These are phyloP conservation scores for Sternotherus odoratus DNA, from an alignment of 2,797 vertebrate genomes.

Conservation along the genomic window DNA sequence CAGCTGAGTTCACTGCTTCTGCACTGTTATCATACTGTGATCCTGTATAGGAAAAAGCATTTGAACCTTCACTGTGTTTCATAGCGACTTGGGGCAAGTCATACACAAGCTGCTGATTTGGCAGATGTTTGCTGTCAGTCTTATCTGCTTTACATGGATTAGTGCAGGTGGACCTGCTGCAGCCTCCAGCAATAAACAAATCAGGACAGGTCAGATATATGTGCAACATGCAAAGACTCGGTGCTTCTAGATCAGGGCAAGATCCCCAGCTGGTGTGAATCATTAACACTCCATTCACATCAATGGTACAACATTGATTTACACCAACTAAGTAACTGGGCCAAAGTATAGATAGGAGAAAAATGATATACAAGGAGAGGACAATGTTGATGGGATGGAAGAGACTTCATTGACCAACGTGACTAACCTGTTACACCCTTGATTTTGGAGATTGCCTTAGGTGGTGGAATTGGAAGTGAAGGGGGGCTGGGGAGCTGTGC, in stretches of 20 bases:
- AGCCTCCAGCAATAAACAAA: neutral
- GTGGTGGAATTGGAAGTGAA: conserved; percentile 77
- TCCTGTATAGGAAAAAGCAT: neutral
- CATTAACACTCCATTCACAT: neutral
- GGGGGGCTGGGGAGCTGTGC: conserved; percentile 82
- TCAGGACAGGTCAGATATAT: neutral
- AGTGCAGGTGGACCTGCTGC: neutral
- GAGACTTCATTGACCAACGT: neutral
- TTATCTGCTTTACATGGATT: conserved; percentile 22
- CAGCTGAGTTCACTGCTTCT: neutral
- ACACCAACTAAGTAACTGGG: neutral
- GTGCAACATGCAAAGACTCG: conserved; percentile 2
- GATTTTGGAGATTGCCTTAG: conserved; percentile 79
- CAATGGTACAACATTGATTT: neutral
- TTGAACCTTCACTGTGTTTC: conserved; percentile 26
- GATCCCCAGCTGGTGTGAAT: neutral
- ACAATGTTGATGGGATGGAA: neutral
- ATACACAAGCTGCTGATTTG: conserved; percentile 6
- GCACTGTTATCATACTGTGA: neutral
- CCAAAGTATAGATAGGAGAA: neutral
- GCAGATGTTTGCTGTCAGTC: conserved; percentile 29
- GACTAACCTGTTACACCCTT: conserved; percentile 80
- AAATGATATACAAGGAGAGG: neutral
- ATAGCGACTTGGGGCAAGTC: neutral
- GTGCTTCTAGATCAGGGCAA: neutral